Conservation (phyloP, 2,797 vertebrate genomes). For the Clarias fuscus region DNA sequence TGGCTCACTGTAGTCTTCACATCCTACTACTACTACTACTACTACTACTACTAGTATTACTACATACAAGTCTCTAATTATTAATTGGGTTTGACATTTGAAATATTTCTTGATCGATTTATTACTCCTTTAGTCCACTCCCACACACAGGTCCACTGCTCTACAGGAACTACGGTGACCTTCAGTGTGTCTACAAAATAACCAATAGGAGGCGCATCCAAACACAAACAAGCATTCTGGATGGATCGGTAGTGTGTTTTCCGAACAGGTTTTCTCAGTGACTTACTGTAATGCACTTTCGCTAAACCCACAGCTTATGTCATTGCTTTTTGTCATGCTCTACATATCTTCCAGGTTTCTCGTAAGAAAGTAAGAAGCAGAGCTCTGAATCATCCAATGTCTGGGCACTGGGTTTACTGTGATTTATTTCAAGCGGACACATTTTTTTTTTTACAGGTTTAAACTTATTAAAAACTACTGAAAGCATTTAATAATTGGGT, state of each 20-base stretch:
- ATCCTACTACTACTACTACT: background rate
- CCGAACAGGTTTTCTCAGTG: background rate
- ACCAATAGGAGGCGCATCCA: background rate
- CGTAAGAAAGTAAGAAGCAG: background rate
- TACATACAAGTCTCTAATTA: background rate
- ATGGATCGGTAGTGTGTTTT: background rate
- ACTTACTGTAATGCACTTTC: background rate
- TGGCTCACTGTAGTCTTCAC: background rate
- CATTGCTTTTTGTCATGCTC: background rate
- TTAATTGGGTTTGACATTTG: background rate
- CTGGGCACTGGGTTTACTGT: no score
- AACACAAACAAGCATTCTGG: background rate
- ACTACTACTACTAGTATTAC: background rate
- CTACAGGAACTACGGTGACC: background rate
- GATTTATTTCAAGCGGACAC: no score
- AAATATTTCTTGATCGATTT: background rate
- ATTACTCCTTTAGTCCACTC: background rate
- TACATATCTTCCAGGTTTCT: background rate
- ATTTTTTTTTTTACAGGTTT: no score
- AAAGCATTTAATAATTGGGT: no score
- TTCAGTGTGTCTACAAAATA: background rate
- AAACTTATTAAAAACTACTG: no score
- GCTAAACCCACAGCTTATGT: background rate
- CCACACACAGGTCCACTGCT: background rate
- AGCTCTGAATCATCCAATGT: no score